A percentile compares a stretch with the other conserved stretches of the same genome.
Evolutionary conservation across 2,797 vertebrate genomes (phyloP).

Genomic region (Antrozous pallidus): DNA sequence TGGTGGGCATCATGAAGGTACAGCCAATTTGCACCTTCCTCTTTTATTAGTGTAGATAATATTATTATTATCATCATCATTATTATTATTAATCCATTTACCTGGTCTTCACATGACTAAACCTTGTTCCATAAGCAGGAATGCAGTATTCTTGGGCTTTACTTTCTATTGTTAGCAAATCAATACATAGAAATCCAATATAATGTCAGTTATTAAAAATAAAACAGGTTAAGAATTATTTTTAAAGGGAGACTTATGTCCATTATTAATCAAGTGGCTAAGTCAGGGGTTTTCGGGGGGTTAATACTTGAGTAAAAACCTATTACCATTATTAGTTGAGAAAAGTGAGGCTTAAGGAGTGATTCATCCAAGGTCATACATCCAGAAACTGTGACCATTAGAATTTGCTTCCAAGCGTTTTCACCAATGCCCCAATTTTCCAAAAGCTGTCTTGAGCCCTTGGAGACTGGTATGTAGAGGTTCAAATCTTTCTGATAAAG

Average conservation of each 20-base stretch:
- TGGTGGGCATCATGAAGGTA: no score
- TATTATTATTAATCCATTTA: background rate
- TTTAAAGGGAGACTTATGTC: background rate
- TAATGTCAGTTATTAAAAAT: background rate
- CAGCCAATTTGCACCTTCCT: no score
- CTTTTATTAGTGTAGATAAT: no score
- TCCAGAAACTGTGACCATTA: background rate
- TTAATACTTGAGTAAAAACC: background rate
- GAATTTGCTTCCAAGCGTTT: background rate
- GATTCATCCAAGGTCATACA: background rate
- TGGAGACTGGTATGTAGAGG: background rate
- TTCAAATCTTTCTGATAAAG: background rate
- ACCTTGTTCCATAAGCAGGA: background rate
- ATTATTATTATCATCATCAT: no score
- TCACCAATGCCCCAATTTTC: background rate
- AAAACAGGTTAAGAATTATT: background rate
- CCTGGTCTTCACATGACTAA: background rate
- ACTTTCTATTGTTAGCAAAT: background rate
- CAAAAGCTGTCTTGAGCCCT: background rate
- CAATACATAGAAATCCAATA: background rate
- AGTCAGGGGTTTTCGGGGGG: fast-evolving
- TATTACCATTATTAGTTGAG: background rate
- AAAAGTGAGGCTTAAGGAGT: background rate
- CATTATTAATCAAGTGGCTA: background rate
- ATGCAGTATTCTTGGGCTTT: background rate